phyloP scores from a whole-genome alignment of 2,888 invertebrate species.

The Erannis defoliaria region DNA sequence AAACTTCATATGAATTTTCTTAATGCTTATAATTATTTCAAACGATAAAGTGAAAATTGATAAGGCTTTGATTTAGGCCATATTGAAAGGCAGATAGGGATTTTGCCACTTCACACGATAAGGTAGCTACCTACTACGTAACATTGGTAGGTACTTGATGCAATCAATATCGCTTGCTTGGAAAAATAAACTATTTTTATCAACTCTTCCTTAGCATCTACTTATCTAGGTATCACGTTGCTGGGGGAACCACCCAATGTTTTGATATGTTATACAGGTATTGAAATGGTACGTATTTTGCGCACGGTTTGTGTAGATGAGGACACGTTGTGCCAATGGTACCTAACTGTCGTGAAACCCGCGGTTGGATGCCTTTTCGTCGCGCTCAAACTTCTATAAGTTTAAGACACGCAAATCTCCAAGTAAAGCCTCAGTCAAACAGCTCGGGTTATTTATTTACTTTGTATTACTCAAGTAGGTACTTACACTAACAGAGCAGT shows the following conservation, averaged over 20 bases:
- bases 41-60: not conserved
- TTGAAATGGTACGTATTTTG: not conserved
- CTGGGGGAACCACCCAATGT: not conserved
- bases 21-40: too few relatives aligned
- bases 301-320: not conserved
- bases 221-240: not conserved
- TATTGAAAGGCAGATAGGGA: not conserved
- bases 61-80: conserved; percentile 10
- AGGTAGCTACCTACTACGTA: not conserved
- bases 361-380: conserved; percentile 6
- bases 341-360: conserved; percentile 11
- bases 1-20: too few relatives aligned
- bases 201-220: not conserved
- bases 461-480: too few relatives aligned
- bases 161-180: not conserved
- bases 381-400: not conserved
- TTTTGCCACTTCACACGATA: conserved; percentile 1
- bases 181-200: not conserved
- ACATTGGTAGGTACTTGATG: not conserved
- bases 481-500: too few relatives aligned
- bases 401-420: too few relatives aligned
- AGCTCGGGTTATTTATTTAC: too few relatives aligned
- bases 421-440: too few relatives aligned
- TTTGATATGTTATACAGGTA: not conserved
- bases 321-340: not conserved